phyloP scores from a whole-genome alignment of 2,888 invertebrate genomes.

The Coelinius sp. region DNA sequence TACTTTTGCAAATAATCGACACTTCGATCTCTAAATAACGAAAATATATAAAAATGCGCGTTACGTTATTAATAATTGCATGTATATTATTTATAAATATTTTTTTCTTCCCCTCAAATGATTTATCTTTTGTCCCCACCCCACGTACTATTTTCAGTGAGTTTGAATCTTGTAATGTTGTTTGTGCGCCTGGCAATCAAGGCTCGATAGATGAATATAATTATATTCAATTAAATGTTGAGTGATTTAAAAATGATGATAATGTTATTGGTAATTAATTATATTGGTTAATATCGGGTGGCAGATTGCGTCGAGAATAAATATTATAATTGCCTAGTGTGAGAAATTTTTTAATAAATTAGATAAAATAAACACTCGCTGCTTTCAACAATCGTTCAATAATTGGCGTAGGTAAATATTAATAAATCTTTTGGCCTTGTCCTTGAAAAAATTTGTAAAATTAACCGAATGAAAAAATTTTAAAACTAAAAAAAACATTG shows the following conservation, averaged over 20 bases:
- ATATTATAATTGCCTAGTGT: not conserved
- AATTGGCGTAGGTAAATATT: not conserved
- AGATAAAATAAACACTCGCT: not conserved
- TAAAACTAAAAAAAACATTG: slow-evolving; percentile 1
- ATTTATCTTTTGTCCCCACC: not conserved
- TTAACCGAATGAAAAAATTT: not conserved
- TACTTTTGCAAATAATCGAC: slow-evolving; percentile 70
- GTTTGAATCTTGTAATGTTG: slow-evolving; percentile 38
- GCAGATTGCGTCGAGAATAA: slow-evolving; percentile 35
- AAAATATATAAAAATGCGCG: slow-evolving; percentile 46
- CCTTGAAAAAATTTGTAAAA: not conserved
- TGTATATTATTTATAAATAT: slow-evolving; percentile 31
- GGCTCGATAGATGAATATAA: slow-evolving; percentile 40
- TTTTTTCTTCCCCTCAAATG: not conserved
- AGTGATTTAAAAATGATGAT: slow-evolving; percentile 8
- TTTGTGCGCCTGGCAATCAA: slow-evolving; percentile 49
- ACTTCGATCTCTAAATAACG: slow-evolving; percentile 59
- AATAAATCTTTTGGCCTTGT: slow-evolving; percentile 9
- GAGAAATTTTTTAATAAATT: not conserved
- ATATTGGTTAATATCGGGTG: slow-evolving; percentile 24
- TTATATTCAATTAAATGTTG: slow-evolving; percentile 10
- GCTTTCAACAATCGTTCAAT: not conserved
- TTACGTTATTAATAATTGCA: slow-evolving; percentile 40
- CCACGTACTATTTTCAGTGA: slow-evolving; percentile 32
- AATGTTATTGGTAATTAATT: not conserved